Conservation (phyloP, 2,888 invertebrate species). For the Agrochola circellaris region DNA sequence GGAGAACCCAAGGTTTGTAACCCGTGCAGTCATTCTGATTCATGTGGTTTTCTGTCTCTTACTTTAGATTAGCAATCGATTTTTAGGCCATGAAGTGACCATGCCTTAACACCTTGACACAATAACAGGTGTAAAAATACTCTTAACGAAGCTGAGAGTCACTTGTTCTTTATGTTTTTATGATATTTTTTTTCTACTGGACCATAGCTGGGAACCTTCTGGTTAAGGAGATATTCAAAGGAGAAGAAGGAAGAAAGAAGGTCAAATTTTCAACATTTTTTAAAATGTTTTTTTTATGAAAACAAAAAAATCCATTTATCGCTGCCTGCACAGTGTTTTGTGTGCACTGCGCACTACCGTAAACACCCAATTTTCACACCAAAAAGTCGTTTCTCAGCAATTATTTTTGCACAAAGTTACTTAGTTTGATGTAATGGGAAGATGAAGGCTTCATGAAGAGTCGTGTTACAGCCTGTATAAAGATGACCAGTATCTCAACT, state of each 20-base stretch:
- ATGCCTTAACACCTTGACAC: not conserved
- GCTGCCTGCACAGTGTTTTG: no score
- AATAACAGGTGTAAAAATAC: not conserved
- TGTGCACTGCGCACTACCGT: not conserved
- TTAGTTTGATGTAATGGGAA: not conserved
- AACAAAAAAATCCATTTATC: no score
- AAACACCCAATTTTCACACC: not conserved
- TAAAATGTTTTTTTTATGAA: no score
- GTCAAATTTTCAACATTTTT: no score
- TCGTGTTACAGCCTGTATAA: no score
- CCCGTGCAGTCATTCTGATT: not conserved
- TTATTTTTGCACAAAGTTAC: conserved; percentile 1
- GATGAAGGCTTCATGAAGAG: not conserved
- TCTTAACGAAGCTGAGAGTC: not conserved
- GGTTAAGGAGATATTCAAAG: no score
- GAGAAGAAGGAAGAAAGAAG: no score
- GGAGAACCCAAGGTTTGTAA: conserved; percentile 82
- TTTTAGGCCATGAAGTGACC: not conserved
- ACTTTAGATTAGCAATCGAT: not conserved
- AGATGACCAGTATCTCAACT: no score
- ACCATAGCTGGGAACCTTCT: no score
- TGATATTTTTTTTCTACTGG: not conserved
- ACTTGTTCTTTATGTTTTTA: not conserved
- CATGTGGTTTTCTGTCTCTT: not conserved
- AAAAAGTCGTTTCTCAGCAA: not conserved